Conservation (phyloP, 2,113 vertebrate species). For the Tor tambroides region DNA sequence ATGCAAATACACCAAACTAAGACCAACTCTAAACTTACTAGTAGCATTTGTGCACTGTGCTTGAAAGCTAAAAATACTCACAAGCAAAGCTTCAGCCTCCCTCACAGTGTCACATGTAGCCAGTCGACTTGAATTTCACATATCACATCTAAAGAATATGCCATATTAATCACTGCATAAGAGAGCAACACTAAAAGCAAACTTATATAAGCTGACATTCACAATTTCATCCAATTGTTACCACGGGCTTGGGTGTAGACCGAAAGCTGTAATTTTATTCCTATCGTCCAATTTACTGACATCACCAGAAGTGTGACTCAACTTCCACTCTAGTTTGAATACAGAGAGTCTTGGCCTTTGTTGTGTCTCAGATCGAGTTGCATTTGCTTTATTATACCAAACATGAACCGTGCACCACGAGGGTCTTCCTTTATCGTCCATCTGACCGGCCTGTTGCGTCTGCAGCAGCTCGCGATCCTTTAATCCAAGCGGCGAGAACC, state of each 20-base stretch:
- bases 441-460: background rate
- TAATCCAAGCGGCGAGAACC: background rate
- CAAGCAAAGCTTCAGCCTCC: constrained; percentile 30
- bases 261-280: background rate
- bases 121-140: constrained; percentile 39
- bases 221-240: background rate
- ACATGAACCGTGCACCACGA: background rate
- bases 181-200: background rate
- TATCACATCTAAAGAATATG: background rate
- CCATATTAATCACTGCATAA: background rate
- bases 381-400: background rate
- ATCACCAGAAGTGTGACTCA: constrained; percentile 28
- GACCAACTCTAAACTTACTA: constrained; percentile 60
- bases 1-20: background rate
- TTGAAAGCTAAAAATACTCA: constrained; percentile 44
- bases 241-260: background rate
- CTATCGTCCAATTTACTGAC: background rate
- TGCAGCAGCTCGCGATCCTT: background rate
- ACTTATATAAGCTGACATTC: background rate
- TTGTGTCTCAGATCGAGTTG: background rate
- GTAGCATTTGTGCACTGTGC: constrained; percentile 48
- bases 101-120: constrained; percentile 40
- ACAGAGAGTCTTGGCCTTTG: background rate
- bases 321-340: background rate
- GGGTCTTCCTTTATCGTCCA: background rate